phyloP scores from a whole-genome alignment of 2,797 vertebrate genomes.

The Squalus acanthias region DNA sequence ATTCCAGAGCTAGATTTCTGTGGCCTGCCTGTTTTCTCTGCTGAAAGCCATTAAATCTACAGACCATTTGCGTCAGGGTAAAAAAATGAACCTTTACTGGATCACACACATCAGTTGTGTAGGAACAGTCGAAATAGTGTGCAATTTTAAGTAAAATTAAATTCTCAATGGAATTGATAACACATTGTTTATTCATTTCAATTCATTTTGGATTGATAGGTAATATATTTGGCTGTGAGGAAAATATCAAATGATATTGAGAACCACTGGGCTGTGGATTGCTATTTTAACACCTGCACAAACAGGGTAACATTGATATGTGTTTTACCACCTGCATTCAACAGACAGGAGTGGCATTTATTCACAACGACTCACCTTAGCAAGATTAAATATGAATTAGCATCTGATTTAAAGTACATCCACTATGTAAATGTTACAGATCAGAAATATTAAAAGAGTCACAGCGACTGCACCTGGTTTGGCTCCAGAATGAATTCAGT shows the following conservation, averaged over 20 bases:
- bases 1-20: not conserved
- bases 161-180: not conserved
- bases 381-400: not conserved
- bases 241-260: not conserved
- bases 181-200: not conserved
- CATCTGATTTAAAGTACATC: not conserved
- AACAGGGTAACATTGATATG: not conserved
- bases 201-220: not conserved
- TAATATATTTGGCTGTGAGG: not conserved
- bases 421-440: not conserved
- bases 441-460: not conserved
- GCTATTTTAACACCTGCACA: not conserved
- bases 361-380: not conserved
- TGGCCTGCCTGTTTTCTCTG: not conserved
- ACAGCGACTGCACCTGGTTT: not conserved
- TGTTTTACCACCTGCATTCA: not conserved
- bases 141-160: not conserved
- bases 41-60: not conserved
- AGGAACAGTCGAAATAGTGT: not conserved
- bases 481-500: not conserved
- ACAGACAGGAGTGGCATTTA: not conserved
- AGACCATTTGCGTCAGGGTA: not conserved
- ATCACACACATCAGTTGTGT: not conserved
- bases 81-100: not conserved
- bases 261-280: not conserved